Percentiles rank a stretch among this genome's conserved stretches.
Conservation (phyloP, 1,140 invertebrate genomes). For the Meloidogyne hapla region DNA sequence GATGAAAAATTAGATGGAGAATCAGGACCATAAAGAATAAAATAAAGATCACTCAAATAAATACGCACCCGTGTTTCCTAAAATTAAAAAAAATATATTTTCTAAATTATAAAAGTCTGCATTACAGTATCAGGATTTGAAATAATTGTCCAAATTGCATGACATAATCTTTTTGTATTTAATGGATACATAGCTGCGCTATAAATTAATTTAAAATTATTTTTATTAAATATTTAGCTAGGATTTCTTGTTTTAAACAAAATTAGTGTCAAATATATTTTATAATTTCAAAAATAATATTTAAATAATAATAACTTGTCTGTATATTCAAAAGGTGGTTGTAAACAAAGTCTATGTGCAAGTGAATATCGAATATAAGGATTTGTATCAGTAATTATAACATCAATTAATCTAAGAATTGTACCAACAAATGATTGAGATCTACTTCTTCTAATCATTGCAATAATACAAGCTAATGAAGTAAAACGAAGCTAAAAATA, state of each 20-base stretch:
- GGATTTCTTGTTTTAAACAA: too few relatives aligned
- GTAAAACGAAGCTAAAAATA: slow-evolving; percentile 26
- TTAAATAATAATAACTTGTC: too few relatives aligned
- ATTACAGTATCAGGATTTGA: slow-evolving; percentile 28
- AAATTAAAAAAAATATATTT: slow-evolving; percentile 8
- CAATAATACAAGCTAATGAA: slow-evolving; percentile 32
- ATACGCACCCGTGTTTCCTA: slow-evolving; percentile 35
- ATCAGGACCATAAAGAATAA: slow-evolving; percentile 33
- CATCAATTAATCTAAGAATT: slow-evolving; percentile 30
- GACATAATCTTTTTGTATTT: slow-evolving; percentile 28
- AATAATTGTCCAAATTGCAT: slow-evolving; percentile 27
- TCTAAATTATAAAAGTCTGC: not conserved
- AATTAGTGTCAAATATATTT: too few relatives aligned
- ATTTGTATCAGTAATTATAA: slow-evolving; percentile 27
- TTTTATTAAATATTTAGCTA: too few relatives aligned
- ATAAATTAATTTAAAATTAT: too few relatives aligned
- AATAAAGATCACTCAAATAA: slow-evolving; percentile 36
- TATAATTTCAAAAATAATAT: too few relatives aligned
- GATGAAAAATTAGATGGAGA: slow-evolving; percentile 31
- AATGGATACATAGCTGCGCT: slow-evolving; percentile 26
- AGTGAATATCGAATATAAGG: slow-evolving; percentile 29
- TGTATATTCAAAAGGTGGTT: slow-evolving; percentile 28
- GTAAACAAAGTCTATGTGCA: slow-evolving; percentile 21
- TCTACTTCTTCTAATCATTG: slow-evolving; percentile 27
- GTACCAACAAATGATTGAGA: slow-evolving; percentile 12